A percentile compares a stretch with the other conserved stretches of the same genome.
phyloP scores from a whole-genome alignment of 2,113 vertebrate genomes.

The Tylochromis polylepis region DNA sequence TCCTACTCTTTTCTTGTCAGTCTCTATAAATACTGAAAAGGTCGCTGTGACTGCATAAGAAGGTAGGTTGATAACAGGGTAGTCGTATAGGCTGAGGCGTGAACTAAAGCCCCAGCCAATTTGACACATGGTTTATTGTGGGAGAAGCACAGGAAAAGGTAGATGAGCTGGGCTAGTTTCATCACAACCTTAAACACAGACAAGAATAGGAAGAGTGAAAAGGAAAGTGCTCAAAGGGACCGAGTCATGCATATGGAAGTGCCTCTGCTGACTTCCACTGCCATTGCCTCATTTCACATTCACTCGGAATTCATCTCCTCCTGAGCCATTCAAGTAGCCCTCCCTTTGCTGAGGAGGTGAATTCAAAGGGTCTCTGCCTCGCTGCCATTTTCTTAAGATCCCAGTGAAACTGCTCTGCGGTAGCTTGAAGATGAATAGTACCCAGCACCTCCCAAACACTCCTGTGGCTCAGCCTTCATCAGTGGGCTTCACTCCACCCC shows the following conservation, averaged over 20 bases:
- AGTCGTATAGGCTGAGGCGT: not conserved
- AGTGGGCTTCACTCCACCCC: not conserved
- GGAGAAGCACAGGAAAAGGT: not conserved
- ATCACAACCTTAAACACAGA: slow-evolving; percentile 32
- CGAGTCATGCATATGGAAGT: slow-evolving; percentile 54
- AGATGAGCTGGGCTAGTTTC: slow-evolving; percentile 14
- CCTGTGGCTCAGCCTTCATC: slow-evolving; percentile 33
- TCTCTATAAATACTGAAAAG: not conserved
- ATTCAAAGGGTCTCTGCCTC: slow-evolving; percentile 46
- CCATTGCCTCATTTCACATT: slow-evolving; percentile 54
- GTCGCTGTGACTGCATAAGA: slow-evolving; percentile 1
- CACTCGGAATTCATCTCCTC: slow-evolving; percentile 40
- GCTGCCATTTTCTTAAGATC: slow-evolving; percentile 41
- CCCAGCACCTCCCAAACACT: slow-evolving; percentile 13
- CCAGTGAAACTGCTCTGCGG: slow-evolving; percentile 33
- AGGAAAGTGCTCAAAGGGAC: slow-evolving; percentile 15
- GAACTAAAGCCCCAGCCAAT: slow-evolving; percentile 16
- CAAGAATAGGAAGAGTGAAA: slow-evolving; percentile 31
- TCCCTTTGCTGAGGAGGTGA: slow-evolving; percentile 22
- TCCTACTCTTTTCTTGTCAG: not conserved
- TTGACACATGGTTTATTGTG: slow-evolving; percentile 13
- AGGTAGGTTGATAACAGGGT: slow-evolving; percentile 11
- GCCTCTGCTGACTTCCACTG: slow-evolving; percentile 18
- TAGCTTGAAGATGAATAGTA: slow-evolving; percentile 22
- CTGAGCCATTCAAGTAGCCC: slow-evolving; percentile 52